These are phyloP conservation scores for Drosophila guanche DNA, from an alignment of 1,140 invertebrate genomes.

Conservation along the genomic window DNA sequence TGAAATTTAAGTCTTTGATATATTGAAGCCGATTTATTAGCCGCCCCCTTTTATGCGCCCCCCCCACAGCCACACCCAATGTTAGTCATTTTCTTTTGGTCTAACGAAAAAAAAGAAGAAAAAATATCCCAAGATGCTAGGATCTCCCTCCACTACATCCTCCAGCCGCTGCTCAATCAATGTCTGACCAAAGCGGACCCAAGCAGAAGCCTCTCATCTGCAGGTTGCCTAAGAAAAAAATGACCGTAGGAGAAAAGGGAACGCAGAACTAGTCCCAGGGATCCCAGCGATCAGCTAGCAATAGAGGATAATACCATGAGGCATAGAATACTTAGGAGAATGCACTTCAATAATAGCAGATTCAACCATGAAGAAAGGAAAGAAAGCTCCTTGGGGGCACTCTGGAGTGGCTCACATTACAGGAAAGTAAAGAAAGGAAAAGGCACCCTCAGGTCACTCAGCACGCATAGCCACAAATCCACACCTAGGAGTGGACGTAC, in stretches of 20 bases:
- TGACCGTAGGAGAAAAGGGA: too few relatives aligned
- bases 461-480: conserved; percentile 21
- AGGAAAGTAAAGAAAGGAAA: too few relatives aligned
- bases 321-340: too few relatives aligned
- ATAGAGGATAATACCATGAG: too few relatives aligned
- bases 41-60: conserved; percentile 47
- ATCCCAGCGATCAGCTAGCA: too few relatives aligned
- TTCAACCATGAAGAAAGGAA: too few relatives aligned
- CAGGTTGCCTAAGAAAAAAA: too few relatives aligned
- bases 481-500: conserved; percentile 10
- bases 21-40: conserved; percentile 76
- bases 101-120: conserved; percentile 3
- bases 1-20: conserved; percentile 82
- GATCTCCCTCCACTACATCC: not conserved
- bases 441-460: not conserved
- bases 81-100: conserved; percentile 42
- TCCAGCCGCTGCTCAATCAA: not conserved
- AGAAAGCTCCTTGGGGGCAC: not conserved
- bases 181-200: conserved; percentile 13
- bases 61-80: conserved; percentile 26
- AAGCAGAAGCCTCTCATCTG: not conserved
- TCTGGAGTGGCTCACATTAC: not conserved
- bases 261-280: too few relatives aligned
- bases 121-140: conserved; percentile 16
- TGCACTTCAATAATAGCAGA: too few relatives aligned